Evolutionary conservation across 2,113 vertebrate genomes (phyloP).

Genomic region (Ictidomys tridecemlineatus): DNA sequence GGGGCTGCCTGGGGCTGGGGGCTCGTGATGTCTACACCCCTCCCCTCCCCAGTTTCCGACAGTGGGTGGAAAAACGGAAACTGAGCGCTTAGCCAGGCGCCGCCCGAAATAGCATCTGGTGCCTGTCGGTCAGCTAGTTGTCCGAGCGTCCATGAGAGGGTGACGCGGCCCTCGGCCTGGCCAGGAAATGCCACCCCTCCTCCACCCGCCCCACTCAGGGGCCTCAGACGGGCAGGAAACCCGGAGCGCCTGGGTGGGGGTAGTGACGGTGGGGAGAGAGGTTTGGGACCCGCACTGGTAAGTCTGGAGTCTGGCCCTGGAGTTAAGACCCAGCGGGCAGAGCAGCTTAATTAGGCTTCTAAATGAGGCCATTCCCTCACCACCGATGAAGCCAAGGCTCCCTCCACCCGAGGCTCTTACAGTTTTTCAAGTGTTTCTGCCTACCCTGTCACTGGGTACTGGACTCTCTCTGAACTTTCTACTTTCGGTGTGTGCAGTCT

Average conservation of each 20-base stretch:
- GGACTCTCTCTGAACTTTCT: not conserved
- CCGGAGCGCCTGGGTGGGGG: constrained; percentile 25
- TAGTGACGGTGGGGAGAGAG: not conserved
- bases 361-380: not conserved
- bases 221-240: constrained; percentile 72
- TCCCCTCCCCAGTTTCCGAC: constrained; percentile 67
- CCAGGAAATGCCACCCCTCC: constrained; percentile 82
- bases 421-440: not conserved
- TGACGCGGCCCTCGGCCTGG: constrained; percentile 27
- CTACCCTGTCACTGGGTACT: not conserved
- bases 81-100: constrained; percentile 51
- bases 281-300: not conserved
- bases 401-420: not conserved
- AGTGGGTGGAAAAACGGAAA: constrained; percentile 80
- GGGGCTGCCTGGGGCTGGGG: not conserved
- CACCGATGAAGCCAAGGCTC: not conserved
- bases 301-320: not conserved
- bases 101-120: constrained; percentile 82
- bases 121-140: constrained; percentile 72
- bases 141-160: constrained; percentile 59
- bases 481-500: not conserved
- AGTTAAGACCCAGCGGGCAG: not conserved
- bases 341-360: too few species aligned
- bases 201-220: not conserved
- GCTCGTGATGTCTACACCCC: constrained; percentile 29